A percentile compares a stretch with the other conserved stretches of the same genome.
These are phyloP conservation scores for Adelphocoris suturalis DNA, from an alignment of 2,888 invertebrate species.

Conservation along the genomic window DNA sequence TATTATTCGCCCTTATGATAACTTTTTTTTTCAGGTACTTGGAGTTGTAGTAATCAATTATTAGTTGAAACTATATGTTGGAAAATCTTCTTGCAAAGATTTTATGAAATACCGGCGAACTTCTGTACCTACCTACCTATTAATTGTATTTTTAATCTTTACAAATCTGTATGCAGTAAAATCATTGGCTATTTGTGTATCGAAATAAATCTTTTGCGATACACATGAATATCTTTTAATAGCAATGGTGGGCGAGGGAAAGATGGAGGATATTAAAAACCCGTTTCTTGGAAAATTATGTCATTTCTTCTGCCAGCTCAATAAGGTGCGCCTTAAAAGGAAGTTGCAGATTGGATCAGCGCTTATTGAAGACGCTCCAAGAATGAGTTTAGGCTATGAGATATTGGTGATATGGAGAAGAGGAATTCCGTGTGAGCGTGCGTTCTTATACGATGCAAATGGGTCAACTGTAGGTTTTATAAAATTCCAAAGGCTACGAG, in stretches of 20 bases:
- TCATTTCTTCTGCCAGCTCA: slow-evolving; percentile 5
- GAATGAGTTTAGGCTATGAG: not conserved
- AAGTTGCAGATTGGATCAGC: slow-evolving; percentile 20
- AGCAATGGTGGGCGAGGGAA: not conserved
- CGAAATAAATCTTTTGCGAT: too few species aligned
- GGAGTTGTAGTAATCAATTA: too few species aligned
- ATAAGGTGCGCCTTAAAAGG: slow-evolving; percentile 20
- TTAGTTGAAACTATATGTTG: too few species aligned
- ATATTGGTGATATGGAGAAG: not conserved
- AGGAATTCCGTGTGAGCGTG: not conserved
- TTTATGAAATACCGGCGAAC: too few species aligned
- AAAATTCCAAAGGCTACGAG: too few species aligned
- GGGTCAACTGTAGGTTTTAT: not conserved
- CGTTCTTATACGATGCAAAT: not conserved
- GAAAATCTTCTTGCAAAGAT: too few species aligned
- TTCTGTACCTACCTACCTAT: too few species aligned
- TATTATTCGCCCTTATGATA: too few species aligned
- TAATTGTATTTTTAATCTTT: too few species aligned
- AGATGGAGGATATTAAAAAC: slow-evolving; percentile 33
- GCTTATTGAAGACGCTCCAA: slow-evolving; percentile 38
- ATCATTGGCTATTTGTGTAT: too few species aligned
- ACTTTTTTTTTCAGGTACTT: too few species aligned
- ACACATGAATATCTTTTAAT: not conserved
- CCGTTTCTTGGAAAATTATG: slow-evolving; percentile 13
- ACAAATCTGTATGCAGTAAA: too few species aligned